A percentile compares a stretch with the other conserved stretches of the same genome.
These are phyloP conservation scores for Anaspis maculata DNA, from an alignment of 2,888 invertebrate species.

Conservation along the genomic window DNA sequence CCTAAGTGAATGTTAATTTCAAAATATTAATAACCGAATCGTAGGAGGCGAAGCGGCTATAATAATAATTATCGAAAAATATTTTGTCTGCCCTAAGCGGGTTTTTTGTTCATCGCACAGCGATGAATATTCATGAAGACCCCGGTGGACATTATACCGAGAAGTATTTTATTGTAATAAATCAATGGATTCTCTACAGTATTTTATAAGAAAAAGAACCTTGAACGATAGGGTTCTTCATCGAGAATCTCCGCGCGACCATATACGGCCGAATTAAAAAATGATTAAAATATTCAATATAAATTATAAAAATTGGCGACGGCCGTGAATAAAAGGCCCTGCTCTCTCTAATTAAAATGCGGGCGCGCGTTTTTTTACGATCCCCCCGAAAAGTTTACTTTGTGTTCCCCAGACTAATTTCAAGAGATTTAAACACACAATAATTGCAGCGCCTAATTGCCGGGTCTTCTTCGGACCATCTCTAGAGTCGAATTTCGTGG, in stretches of 20 bases:
- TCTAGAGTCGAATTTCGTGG: conserved; percentile 20
- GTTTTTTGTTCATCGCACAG: too few species aligned
- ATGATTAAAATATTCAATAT: conserved; percentile 21
- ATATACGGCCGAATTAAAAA: conserved; percentile 16
- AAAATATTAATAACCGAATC: too few species aligned
- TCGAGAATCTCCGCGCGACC: too few species aligned
- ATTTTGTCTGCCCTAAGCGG: too few species aligned
- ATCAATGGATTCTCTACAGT: too few species aligned
- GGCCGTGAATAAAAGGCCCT: too few species aligned
- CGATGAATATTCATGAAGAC: conserved; percentile 1
- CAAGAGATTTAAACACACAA: conserved; percentile 35
- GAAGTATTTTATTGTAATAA: conserved; percentile 11
- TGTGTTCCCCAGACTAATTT: conserved; percentile 32
- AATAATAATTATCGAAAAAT: too few species aligned
- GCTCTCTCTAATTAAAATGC: conserved; percentile 22
- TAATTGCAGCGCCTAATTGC: conserved; percentile 37
- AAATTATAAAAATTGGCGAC: conserved; percentile 23
- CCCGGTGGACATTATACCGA: conserved; percentile 15
- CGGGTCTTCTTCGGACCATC: conserved; percentile 13
- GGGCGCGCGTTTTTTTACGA: conserved; percentile 7
- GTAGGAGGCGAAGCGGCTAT: too few species aligned
- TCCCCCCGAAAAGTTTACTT: conserved; percentile 30
- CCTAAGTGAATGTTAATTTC: too few species aligned
- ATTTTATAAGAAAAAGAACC: too few species aligned
- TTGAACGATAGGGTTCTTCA: too few species aligned